Evolutionary conservation across 2,888 invertebrate genomes (phyloP).

Genomic region (Mechanitis mazaeus): DNA sequence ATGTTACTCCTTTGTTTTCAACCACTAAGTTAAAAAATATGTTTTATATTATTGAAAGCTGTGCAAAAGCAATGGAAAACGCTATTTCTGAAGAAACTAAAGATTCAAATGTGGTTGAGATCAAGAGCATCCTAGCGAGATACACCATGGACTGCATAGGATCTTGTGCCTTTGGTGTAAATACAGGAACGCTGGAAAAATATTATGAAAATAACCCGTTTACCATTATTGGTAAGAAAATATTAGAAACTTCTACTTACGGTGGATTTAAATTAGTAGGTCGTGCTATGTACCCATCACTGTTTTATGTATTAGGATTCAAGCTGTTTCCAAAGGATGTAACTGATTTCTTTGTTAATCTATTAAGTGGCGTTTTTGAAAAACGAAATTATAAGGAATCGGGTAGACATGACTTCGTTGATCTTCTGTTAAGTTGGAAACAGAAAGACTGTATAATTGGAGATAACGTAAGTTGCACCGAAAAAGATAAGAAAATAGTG

Average conservation of each 20-base stretch:
- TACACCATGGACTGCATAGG: conserved; percentile 53
- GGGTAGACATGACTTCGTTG: conserved; percentile 46
- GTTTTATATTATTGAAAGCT: conserved; percentile 50
- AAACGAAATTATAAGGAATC: conserved; percentile 40
- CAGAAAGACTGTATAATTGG: conserved; percentile 40
- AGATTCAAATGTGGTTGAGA: conserved; percentile 33
- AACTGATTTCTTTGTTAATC: conserved; percentile 39
- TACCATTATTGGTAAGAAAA: conserved; percentile 34
- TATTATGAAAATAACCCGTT: conserved; percentile 39
- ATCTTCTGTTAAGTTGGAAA: conserved; percentile 37
- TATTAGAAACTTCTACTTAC: conserved; percentile 36
- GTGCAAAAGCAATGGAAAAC: conserved; percentile 38
- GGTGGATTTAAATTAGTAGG: conserved; percentile 35
- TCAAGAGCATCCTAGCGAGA: conserved; percentile 36
- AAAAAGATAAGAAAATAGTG: conserved; percentile 32
- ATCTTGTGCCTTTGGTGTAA: conserved; percentile 48
- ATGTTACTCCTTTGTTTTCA: conserved; percentile 52
- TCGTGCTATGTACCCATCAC: conserved; percentile 46
- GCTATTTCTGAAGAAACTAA: conserved; percentile 35
- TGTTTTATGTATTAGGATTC: conserved; percentile 47
- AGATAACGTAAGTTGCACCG: conserved; percentile 42
- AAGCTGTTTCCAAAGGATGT: conserved; percentile 35
- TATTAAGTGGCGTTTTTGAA: conserved; percentile 40
- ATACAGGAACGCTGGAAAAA: conserved; percentile 41
- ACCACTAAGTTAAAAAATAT: conserved; percentile 56